Base-by-base conservation (phyloP, 2,113 vertebrate genomes). In the Semicossyphus pulcher region DNA sequence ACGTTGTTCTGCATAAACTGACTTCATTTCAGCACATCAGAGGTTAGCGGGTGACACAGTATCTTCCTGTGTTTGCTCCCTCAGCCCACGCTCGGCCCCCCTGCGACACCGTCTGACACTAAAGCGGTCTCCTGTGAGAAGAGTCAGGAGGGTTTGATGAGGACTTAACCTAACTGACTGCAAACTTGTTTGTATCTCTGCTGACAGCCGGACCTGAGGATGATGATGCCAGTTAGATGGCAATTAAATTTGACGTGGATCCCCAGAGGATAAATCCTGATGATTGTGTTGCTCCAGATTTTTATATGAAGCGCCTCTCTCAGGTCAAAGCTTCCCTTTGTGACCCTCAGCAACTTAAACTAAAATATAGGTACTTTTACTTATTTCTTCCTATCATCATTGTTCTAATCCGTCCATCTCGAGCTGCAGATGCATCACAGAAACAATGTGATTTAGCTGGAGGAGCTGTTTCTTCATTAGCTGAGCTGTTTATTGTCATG, bases 101-200 rank as follows among this genome's bases (percentile, higher is more conserved):
- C 47, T 29, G 49, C 7, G 25, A 62, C 18, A 36, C 31, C 23
- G 26, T 31, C 54, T 48, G 42, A 72, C 47, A 81, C 73, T 7
- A 18, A 39, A 80, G 47, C 68, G 1, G 68, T 51, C 73, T 75
- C 80, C 67, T 52, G 71, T 23, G 61, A 32, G 67, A 21, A 34
- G 51, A 39, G 63, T 77, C 73, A 31, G 69, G 68, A 56, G 58
- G 41, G 10, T 41, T 32, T 51, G 32, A 11, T 1, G 0, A 69
- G 41, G 64, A 52, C 56, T 66, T 15, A 62, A 34, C 26, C 54
- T 28, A 53, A 48, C 37, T 6, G 34, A 49, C 16, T 37, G 32
- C 58, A 64, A 49, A 18, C 59, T 58, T 10, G 58, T 64, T 54
- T 83, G 26, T n/a, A 53, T 12, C 16, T 49, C 15, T 0, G 2